These are phyloP conservation scores for Polyodon spathula DNA, from an alignment of 2,113 vertebrate genomes.

Conservation along the genomic window DNA sequence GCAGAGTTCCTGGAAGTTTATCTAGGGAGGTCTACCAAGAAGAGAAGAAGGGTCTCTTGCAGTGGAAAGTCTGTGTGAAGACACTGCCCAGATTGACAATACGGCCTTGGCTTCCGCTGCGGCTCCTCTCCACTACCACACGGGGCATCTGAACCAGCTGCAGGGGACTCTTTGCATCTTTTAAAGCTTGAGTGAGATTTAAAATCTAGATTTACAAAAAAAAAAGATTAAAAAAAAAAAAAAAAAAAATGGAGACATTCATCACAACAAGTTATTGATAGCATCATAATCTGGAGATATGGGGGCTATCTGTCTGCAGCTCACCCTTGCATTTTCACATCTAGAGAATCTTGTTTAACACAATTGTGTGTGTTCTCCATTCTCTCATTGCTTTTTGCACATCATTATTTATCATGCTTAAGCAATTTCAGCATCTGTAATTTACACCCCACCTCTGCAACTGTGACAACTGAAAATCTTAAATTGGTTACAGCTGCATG, in stretches of 20 bases:
- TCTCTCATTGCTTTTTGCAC: too few species aligned
- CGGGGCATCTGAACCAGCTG: slow-evolving; percentile 95
- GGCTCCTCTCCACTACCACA: slow-evolving; percentile 84
- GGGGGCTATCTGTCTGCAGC: too few species aligned
- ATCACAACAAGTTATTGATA: not conserved
- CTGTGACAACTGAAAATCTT: too few species aligned
- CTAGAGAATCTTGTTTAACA: too few species aligned
- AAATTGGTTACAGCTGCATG: too few species aligned
- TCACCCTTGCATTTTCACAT: too few species aligned
- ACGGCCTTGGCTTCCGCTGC: slow-evolving; percentile 70
- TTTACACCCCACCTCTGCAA: too few species aligned
- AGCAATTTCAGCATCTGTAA: too few species aligned
- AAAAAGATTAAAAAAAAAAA: not conserved
- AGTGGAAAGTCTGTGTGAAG: slow-evolving; percentile 91
- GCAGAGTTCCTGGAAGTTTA: not conserved
- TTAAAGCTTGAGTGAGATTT: slow-evolving; percentile 87
- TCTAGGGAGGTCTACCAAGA: slow-evolving; percentile 68
- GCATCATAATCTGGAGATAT: too few species aligned
- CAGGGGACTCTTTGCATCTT: slow-evolving; percentile 80
- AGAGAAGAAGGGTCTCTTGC: slow-evolving; percentile 90
- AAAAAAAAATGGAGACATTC: not conserved
- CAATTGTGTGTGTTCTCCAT: too few species aligned
- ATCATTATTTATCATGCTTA: too few species aligned
- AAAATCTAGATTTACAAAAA: slow-evolving; percentile 61
- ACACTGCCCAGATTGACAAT: slow-evolving; percentile 74